Percentiles rank a stretch among this genome's conserved stretches.
Conservation (phyloP, 1,140 invertebrate species). For the Euschistus heros region DNA sequence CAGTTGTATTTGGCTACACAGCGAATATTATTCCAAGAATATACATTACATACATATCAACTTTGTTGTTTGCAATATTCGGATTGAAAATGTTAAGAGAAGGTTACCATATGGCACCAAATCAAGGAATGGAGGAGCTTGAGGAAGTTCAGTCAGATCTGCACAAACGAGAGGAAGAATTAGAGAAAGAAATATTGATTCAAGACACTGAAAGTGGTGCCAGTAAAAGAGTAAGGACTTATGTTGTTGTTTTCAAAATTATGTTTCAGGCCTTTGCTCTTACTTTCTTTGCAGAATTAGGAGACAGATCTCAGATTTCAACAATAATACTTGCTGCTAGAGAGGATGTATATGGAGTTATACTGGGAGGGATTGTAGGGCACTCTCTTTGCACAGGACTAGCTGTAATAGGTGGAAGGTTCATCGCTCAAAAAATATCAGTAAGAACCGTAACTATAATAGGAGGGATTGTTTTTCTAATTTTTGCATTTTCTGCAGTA, state of each 20-base stretch:
- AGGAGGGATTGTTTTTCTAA: slow-evolving; percentile 83
- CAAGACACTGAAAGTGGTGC: slow-evolving; percentile 10
- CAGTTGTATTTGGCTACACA: slow-evolving; percentile 79
- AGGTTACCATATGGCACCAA: slow-evolving; percentile 87
- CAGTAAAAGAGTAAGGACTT: slow-evolving; percentile 30
- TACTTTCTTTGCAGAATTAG: slow-evolving; percentile 98
- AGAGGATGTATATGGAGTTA: slow-evolving; percentile 79
- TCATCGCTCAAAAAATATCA: slow-evolving; percentile 93
- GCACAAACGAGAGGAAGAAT: slow-evolving; percentile 80
- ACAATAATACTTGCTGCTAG: slow-evolving; percentile 90
- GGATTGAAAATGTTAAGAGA: slow-evolving; percentile 98
- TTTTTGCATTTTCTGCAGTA: slow-evolving; percentile 76
- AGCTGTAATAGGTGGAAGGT: slow-evolving; percentile 89
- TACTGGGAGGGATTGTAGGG: slow-evolving; percentile 82
- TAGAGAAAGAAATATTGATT: slow-evolving; percentile 2
- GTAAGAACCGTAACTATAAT: slow-evolving; percentile 82
- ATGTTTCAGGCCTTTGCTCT: slow-evolving; percentile 88
- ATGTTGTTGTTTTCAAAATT: slow-evolving; percentile 61
- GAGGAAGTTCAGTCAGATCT: slow-evolving; percentile 94
- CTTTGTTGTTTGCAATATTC: slow-evolving; percentile 89
- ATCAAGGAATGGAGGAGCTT: slow-evolving; percentile 89
- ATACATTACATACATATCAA: slow-evolving; percentile 93
- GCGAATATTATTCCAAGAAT: slow-evolving; percentile 82
- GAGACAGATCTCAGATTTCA: slow-evolving; percentile 91
- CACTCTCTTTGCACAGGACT: slow-evolving; percentile 92